Evolutionary conservation across 37 sponge, comb jelly and placozoan species (phyloP), one percentile per base, ranked within the genome.

Genomic region (Hormiphora californensis): DNA sequence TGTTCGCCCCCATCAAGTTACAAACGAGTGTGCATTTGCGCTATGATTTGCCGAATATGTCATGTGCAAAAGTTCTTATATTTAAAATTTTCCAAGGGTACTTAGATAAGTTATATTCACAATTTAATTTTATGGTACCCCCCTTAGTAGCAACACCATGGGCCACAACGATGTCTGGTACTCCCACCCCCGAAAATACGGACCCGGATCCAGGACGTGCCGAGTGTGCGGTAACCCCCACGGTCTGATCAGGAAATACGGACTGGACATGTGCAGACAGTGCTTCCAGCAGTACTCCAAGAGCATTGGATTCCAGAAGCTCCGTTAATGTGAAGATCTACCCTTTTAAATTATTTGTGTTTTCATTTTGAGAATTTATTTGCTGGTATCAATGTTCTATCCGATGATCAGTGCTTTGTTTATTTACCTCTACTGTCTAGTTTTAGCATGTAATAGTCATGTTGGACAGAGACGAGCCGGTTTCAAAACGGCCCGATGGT

Each of bases 211-310:
- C 9, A 63, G 96, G 73, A 88, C 68, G 37, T 95, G 96, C 92
- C 89, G 81, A 39, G 81, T 90, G 0, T 95, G 96, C 87, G 63
- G 86, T 31, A 96, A 93, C 86, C 86, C 68, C 22, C 97, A 96
- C 49, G 97, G 97, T 0, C 68, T 96, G 39, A 96, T 96, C 40
- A 91, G 97, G 40, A 96, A 96, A 54, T 96, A 96, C 63, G 92
- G 94, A 0, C 88, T 96, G 39, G 91, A 93, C 67, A 85, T 90
- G 31, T 94, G 94, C 54, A 65, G 97, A 36, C 91, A 92, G 88
- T 96, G 97, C 69, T 96, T 96, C 86, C 89, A 91, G 38, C 94
- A 96, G 49, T 61, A 91, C 63, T 86, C 97, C 0, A 63, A 61
- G 0, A 39, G 89, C 44, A 92, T 96, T 86, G 97, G 97, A 0